Percentiles rank a stretch among this genome's conserved stretches.
These are phyloP conservation scores for Turnix velox DNA, from an alignment of 2,113 vertebrate species.

Conservation along the genomic window DNA sequence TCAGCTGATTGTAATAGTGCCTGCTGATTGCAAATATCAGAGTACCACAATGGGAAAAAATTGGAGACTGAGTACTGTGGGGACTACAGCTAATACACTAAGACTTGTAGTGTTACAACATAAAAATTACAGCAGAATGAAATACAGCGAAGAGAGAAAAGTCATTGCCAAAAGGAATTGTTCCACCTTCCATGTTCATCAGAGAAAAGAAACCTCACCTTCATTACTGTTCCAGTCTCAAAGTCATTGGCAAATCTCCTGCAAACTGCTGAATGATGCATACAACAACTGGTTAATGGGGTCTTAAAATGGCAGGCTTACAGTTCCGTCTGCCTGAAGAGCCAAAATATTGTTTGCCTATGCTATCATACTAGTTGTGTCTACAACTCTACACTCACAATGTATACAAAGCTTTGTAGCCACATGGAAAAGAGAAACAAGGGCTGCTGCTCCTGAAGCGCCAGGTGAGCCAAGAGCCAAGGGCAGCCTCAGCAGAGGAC, in stretches of 20 bases:
- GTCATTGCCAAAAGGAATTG: neutral
- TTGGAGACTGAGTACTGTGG: neutral
- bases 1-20: neutral
- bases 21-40: neutral
- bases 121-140: neutral
- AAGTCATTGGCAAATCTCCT: neutral
- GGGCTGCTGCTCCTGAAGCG: neutral
- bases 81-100: neutral
- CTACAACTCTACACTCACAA: neutral
- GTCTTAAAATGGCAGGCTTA: neutral
- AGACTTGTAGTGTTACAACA: neutral
- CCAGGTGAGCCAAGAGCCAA: neutral
- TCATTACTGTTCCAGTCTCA: neutral
- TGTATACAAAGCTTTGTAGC: neutral
- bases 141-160: neutral
- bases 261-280: neutral
- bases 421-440: neutral
- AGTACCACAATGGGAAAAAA: fast-evolving
- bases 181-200: neutral
- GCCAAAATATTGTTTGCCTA: neutral
- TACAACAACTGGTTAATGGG: neutral
- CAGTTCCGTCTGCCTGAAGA: neutral
- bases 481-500: neutral
- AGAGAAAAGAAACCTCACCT: neutral
- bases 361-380: neutral